Conservation (phyloP, 1,140 invertebrate genomes). For the Hermatobates lingyangjiaoensis region DNA sequence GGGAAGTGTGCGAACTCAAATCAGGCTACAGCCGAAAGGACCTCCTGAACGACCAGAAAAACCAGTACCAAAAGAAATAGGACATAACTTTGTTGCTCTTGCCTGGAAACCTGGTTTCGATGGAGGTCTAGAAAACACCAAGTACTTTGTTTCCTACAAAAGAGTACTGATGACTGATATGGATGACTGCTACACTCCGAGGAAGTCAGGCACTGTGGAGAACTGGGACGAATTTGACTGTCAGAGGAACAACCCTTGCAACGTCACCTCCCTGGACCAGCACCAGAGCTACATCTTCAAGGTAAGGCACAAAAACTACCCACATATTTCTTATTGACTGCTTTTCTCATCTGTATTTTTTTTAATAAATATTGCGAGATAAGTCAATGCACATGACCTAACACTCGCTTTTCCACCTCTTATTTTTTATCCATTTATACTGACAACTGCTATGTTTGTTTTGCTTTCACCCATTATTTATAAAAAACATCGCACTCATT, state of each 20-base stretch:
- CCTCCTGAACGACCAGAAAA: conserved; percentile 61
- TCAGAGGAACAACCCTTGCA: conserved; percentile 64
- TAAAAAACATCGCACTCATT: too few species aligned
- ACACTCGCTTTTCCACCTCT: too few species aligned
- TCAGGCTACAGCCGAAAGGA: conserved; percentile 62
- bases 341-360: not conserved
- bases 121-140: conserved; percentile 64
- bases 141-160: conserved; percentile 61
- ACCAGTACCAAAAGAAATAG: conserved; percentile 43
- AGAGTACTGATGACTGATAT: conserved; percentile 31
- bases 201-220: conserved; percentile 28
- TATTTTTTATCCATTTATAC: too few species aligned
- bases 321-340: too few species aligned
- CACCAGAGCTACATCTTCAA: conserved; percentile 67
- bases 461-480: too few species aligned
- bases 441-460: too few species aligned
- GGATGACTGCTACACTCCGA: conserved; percentile 25
- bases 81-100: conserved; percentile 54
- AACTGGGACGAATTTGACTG: conserved; percentile 64
- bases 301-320: too few species aligned
- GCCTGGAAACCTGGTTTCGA: conserved; percentile 77
- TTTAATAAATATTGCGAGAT: not conserved
- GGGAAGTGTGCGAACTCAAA: conserved; percentile 53
- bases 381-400: too few species aligned
- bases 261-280: conserved; percentile 61